Conservation (phyloP, 2,888 invertebrate species). For the Hypomecis punctinalis region DNA sequence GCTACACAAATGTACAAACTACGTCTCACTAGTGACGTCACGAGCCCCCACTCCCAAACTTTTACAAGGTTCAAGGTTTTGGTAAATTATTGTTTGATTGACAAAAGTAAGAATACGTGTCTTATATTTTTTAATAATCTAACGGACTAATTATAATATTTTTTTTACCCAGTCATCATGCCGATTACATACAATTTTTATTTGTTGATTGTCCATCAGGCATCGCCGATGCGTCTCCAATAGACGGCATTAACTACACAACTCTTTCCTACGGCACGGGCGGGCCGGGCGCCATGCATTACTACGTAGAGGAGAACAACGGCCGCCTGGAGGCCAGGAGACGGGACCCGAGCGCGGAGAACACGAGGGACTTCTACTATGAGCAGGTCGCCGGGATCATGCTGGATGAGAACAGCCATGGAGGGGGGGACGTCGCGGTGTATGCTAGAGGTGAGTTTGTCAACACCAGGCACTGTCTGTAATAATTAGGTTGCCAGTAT, state of each 20-base stretch:
- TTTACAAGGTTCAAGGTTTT: too few relatives aligned
- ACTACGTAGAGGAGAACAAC: constrained; percentile 57
- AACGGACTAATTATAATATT: too few relatives aligned
- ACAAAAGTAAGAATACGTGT: too few relatives aligned
- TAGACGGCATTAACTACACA: constrained; percentile 89
- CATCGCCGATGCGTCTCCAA: constrained; percentile 86
- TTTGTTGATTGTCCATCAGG: constrained; percentile 66
- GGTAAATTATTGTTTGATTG: too few relatives aligned
- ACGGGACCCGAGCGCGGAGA: constrained; percentile 84
- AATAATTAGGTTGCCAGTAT: too few relatives aligned
- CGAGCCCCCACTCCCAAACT: too few relatives aligned
- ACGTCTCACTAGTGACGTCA: too few relatives aligned
- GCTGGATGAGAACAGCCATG: constrained; percentile 91
- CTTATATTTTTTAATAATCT: too few relatives aligned
- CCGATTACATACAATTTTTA: too few relatives aligned
- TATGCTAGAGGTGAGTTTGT: constrained; percentile 88
- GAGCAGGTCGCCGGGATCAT: constrained; percentile 89
- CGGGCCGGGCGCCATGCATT: constrained; percentile 88
- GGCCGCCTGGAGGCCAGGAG: constrained; percentile 73
- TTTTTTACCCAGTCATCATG: too few relatives aligned
- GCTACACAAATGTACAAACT: too few relatives aligned
- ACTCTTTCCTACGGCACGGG: constrained; percentile 92
- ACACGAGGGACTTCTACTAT: constrained; percentile 88
- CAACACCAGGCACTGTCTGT: too few relatives aligned
- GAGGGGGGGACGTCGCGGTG: constrained; percentile 93